phyloP scores from a whole-genome alignment of 2,113 vertebrate species.

The Scopus umbretta region DNA sequence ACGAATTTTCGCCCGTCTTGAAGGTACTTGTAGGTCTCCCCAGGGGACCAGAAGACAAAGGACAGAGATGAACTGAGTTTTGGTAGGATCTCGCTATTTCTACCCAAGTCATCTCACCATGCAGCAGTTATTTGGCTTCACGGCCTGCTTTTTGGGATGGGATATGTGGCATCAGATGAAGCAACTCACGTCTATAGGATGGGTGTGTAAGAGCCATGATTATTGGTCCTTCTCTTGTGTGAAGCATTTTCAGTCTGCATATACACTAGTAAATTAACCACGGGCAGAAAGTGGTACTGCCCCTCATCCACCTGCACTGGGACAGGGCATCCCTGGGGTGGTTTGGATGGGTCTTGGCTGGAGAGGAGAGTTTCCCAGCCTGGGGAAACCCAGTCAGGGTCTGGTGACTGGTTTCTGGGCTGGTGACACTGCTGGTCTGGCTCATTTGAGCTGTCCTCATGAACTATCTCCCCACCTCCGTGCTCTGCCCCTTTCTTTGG shows the following conservation, averaged over 20 bases:
- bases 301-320: accelerated
- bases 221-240: accelerated
- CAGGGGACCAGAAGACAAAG: background rate
- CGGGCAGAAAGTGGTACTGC: accelerated
- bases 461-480: background rate
- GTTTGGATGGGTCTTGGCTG: background rate
- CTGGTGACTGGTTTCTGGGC: background rate
- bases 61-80: background rate
- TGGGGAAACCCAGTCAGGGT: background rate
- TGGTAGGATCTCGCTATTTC: background rate
- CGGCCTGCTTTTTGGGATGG: background rate
- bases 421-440: background rate
- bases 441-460: background rate
- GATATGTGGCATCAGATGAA: accelerated
- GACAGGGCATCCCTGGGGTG: background rate
- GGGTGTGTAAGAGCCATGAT: accelerated
- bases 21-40: background rate
- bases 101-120: background rate
- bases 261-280: background rate
- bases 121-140: background rate
- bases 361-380: background rate
- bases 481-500: background rate
- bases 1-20: background rate
- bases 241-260: background rate
- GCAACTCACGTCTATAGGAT: accelerated